Evolutionary conservation across 2,888 invertebrate genomes (phyloP), one percentile per base, ranked within the genome.

Genomic region (Anagyrus pseudococci): DNA sequence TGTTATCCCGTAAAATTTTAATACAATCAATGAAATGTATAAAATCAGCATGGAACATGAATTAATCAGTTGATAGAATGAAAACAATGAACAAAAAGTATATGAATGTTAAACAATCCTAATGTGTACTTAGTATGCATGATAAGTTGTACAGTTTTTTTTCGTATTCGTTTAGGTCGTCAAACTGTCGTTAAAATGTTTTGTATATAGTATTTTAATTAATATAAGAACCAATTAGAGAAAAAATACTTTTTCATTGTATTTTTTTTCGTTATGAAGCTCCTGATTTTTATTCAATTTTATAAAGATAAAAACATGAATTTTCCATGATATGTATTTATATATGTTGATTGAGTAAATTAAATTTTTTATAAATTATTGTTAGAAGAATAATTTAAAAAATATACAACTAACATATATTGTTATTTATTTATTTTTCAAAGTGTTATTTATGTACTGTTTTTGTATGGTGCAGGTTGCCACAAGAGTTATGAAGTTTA

Each of bases 401-500:
- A 19, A 29, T 3, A 29, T 17, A 1, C 8, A 19, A 19, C 4
- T 49, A 19, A 2, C 29, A 49, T 29, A 49, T 29, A 19, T 29
- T 29, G 2, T 8, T 19, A 33, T 19, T 6, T 10, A 13, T 17
- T 47, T 33, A 43, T 49, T 29, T 29, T 15, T 4, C 8, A 37
- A 22, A 43, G 44, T n/a, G 4, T n/a, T n/a, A 43, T 68, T 64
- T 60, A 22, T 22, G 4, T 44, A 20, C 17, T 50, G 15, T 23
- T 23, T 44, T 40, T 40, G 17, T 17, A 37, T 40, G 2, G 66
- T 66, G 64, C 80, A 96, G 93, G 91, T 94, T 78, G 97, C 98
- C 69, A 96, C 97, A 37, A 88, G 92, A 75, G 94, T 98, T 69
- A 96, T 98, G 92, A 94, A 96, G 77, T 93, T 96, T 80, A 88